A percentile compares a stretch with the other conserved stretches of the same genome.
phyloP scores from a whole-genome alignment of 2,888 invertebrate genomes.

The Cheilosia soror region DNA sequence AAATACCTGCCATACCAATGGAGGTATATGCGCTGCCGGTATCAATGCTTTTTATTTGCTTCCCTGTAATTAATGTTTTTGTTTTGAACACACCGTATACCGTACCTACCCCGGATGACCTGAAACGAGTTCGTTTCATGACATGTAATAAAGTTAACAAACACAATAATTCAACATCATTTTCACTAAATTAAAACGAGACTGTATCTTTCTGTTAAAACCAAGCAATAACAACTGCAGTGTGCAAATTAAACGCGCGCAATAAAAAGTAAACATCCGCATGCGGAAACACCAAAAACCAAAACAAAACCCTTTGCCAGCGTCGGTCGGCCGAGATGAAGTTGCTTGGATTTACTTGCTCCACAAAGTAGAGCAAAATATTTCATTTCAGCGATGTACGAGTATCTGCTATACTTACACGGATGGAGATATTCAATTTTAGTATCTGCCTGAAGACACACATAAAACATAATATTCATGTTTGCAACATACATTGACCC shows the following conservation, averaged over 20 bases:
- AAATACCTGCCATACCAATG: not conserved
- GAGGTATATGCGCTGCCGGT: not conserved
- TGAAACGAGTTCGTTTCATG: not conserved
- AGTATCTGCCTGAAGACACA: not conserved
- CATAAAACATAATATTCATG: not conserved
- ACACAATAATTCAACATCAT: constrained; percentile 12
- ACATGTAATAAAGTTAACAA: not conserved
- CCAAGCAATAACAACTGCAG: constrained; percentile 32
- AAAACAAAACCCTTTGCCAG: constrained; percentile 9
- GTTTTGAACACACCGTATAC: not conserved
- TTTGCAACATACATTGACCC: not conserved
- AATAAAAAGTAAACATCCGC: constrained; percentile 41
- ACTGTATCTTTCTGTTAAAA: constrained; percentile 11
- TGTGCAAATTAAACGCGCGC: constrained; percentile 55
- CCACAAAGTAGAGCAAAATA: not conserved
- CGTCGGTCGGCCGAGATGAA: not conserved
- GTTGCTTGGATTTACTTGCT: not conserved
- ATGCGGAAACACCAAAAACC: constrained; percentile 10
- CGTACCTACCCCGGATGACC: not conserved
- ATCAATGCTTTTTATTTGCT: not conserved
- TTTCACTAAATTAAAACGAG: constrained; percentile 3
- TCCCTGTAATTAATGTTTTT: not conserved
- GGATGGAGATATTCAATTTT: not conserved
- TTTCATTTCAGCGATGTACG: not conserved
- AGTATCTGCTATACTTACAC: not conserved